A percentile compares a stretch with the other conserved stretches of the same genome.
Conservation (phyloP, 2,113 vertebrate genomes). For the Tretioscincus oriximinensis region DNA sequence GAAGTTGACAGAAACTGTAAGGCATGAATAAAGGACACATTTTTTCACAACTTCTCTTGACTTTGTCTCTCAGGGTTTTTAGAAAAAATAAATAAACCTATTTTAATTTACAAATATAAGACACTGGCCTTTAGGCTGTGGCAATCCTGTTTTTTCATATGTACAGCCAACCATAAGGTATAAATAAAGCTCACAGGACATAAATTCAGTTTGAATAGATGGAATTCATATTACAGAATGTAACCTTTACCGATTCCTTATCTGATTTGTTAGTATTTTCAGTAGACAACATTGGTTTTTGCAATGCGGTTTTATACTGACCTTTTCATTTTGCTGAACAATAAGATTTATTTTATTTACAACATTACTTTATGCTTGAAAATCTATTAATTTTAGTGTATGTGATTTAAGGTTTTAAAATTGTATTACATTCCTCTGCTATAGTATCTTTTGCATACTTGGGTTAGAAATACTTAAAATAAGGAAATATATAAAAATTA, state of each 20-base stretch:
- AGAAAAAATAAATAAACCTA: too few species aligned
- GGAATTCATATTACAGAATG: neutral
- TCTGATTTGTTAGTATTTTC: neutral
- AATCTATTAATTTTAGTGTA: neutral
- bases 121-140: too few species aligned
- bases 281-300: neutral
- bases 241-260: neutral
- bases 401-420: slow-evolving; percentile 20
- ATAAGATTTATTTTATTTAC: neutral
- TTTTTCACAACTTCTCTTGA: too few species aligned
- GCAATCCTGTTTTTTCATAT: neutral
- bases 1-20: too few species aligned
- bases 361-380: slow-evolving; percentile 5
- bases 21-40: too few species aligned
- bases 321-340: neutral
- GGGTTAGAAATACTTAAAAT: neutral
- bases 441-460: neutral
- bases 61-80: too few species aligned
- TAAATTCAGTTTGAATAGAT: neutral
- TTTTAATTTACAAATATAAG: too few species aligned
- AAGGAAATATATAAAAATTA: slow-evolving; percentile 1
- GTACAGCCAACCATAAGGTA: neutral
- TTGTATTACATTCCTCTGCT: neutral
- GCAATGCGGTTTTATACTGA: too few species aligned
- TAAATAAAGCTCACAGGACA: neutral